These are phyloP conservation scores for Leptodactylus fuscus DNA, from an alignment of 2,113 vertebrate species.

Conservation along the genomic window DNA sequence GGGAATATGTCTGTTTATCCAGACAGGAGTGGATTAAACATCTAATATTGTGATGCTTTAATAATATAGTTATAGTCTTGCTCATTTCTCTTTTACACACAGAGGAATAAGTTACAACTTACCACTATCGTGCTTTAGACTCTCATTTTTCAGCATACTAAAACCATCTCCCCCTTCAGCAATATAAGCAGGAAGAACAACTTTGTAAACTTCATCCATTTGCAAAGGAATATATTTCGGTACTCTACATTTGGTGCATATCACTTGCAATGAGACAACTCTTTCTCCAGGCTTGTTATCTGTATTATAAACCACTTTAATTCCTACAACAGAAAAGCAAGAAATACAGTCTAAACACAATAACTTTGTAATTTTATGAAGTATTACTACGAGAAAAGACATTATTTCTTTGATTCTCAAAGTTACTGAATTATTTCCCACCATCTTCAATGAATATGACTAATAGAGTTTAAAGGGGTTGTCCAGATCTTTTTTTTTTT, in stretches of 20 bases:
- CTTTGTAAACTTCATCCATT: constrained; percentile 75
- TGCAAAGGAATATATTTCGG: constrained; percentile 80
- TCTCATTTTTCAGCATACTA: constrained; percentile 79
- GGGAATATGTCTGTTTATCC: too few species aligned
- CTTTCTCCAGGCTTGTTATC: constrained; percentile 72
- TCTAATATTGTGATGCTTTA: too few species aligned
- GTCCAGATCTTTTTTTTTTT: too few species aligned
- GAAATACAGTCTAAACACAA: too few species aligned
- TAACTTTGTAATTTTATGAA: background rate
- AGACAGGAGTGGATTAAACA: too few species aligned
- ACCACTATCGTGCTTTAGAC: constrained; percentile 86
- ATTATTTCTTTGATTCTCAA: background rate
- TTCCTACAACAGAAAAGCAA: constrained; percentile 75
- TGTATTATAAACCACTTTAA: constrained; percentile 83
- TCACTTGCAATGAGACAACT: constrained; percentile 74
- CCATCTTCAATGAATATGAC: too few species aligned
- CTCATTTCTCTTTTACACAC: background rate
- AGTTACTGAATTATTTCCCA: too few species aligned
- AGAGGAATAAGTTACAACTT: constrained; percentile 60
- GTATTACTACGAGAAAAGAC: background rate
- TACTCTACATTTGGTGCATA: constrained; percentile 86
- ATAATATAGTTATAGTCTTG: too few species aligned
- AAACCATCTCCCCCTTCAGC: constrained; percentile 85
- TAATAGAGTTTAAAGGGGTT: too few species aligned
- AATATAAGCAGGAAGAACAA: constrained; percentile 82